Base-by-base conservation (phyloP, 2,797 vertebrate species). In the Carduelis carduelis region DNA sequence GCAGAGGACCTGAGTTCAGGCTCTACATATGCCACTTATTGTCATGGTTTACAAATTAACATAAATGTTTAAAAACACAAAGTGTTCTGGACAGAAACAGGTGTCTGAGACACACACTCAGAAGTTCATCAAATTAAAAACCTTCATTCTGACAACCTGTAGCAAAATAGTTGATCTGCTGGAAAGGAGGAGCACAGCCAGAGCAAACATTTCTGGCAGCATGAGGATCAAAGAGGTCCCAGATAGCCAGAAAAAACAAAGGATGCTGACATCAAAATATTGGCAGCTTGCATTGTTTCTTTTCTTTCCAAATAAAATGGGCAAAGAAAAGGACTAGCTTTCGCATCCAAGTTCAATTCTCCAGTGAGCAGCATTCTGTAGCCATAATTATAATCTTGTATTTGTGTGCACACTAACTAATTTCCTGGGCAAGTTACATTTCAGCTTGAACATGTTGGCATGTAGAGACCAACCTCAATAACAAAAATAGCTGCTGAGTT, bases 241-340 rank as follows among this genome's bases (percentile, higher is more conserved):
- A 83, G 63, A 95, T 89, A 96, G 78, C 92, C 93, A 96, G 90
- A 70, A 93, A 95, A 93, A 91, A 89, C 87, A 96, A 96, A 96
- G 94, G 79, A 90, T 86, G 83, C 91, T 91, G 91, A 96, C 95
- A 96, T 94, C 84, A 96, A 97, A 97, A 96, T 90, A 91, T 65
- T 97, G 96, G 97, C 96, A 95, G 90, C 70, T 87, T 84, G 77
- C 89, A 70, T 35, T 56, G 80, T 83, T 91, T 86, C 85, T 87
- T 94, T 96, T 93, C 83, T 91, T 94, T 96, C 96, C 96, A 96
- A 96, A 91, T 88, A 94, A 96, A 94, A 93, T 52, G 93, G 85
- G 94, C 90, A 94, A 92, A 93, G 84, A 85, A 90, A 91, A 93
- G 57, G 59, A 70, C 85, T 23, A 37, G 83, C 52, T 93, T 95